A percentile compares a stretch with the other conserved stretches of the same genome.
phyloP scores from a whole-genome alignment of 2,888 invertebrate species.

The Carabus problematicus region DNA sequence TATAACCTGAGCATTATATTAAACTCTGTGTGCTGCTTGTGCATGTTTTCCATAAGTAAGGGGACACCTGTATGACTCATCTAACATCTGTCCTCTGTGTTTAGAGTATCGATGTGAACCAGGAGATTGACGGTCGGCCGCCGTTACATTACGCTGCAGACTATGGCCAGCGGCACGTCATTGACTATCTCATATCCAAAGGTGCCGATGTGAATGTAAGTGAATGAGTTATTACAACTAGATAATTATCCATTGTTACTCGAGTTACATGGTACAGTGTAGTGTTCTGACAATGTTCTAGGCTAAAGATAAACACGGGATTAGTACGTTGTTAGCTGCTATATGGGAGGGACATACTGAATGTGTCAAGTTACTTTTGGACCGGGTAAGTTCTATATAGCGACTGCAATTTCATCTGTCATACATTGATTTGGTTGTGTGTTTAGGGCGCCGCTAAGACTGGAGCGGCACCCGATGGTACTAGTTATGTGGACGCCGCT shows the following conservation, averaged over 20 bases:
- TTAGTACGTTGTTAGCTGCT: conserved; percentile 91
- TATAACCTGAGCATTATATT: no score
- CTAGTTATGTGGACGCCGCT: conserved; percentile 85
- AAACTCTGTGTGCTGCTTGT: not conserved
- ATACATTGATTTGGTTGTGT: conserved; percentile 42
- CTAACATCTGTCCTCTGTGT: not conserved
- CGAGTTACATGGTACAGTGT: not conserved
- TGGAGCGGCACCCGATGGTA: conserved; percentile 88
- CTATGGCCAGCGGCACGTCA: conserved; percentile 90
- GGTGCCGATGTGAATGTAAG: conserved; percentile 95
- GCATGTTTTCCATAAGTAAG: not conserved
- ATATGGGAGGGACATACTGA: conserved; percentile 96
- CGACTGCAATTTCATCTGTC: conserved; percentile 26
- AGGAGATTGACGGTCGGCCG: conserved; percentile 85
- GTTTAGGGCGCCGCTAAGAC: conserved; percentile 81
- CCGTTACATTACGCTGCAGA: conserved; percentile 95
- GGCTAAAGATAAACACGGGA: conserved; percentile 94
- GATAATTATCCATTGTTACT: no score
- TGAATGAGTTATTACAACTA: conserved; percentile 45
- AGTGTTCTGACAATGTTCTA: conserved; percentile 58
- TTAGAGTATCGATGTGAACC: conserved; percentile 84
- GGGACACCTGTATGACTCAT: not conserved
- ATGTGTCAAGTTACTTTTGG: conserved; percentile 86
- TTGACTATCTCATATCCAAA: conserved; percentile 84
- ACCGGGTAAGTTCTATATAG: conserved; percentile 71